phyloP scores from a whole-genome alignment of 2,888 invertebrate species.

The Pterobdella sp. region DNA sequence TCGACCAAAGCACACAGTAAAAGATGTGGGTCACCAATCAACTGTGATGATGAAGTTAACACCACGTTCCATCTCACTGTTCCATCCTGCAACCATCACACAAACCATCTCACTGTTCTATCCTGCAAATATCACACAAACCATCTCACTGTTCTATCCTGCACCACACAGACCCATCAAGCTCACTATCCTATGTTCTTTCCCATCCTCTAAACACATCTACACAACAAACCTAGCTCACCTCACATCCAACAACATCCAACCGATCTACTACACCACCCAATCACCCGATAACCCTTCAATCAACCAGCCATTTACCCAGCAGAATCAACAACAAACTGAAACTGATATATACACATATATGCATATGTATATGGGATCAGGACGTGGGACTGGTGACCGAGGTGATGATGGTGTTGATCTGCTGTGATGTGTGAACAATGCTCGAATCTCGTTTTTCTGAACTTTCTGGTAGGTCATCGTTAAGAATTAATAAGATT shows the following conservation, averaged over 20 bases:
- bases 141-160: too few relatives aligned
- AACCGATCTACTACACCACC: background rate
- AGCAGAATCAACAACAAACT: background rate
- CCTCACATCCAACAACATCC: background rate
- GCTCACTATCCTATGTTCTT: too few relatives aligned
- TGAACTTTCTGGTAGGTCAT: too few relatives aligned
- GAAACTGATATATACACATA: background rate
- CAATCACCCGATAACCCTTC: background rate
- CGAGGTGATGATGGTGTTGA: background rate
- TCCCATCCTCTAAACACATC: background rate
- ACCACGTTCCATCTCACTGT: background rate
- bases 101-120: background rate
- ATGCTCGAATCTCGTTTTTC: too few relatives aligned
- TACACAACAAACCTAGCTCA: background rate
- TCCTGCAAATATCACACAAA: background rate
- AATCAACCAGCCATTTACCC: background rate
- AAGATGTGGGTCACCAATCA: too few relatives aligned
- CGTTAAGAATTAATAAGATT: too few relatives aligned
- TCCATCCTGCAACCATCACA: background rate
- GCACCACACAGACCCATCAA: too few relatives aligned
- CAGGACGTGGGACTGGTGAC: slow-evolving; percentile 17
- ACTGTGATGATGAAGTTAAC: too few relatives aligned
- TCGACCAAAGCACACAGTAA: too few relatives aligned
- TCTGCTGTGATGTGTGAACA: background rate
- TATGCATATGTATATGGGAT: too few relatives aligned